These are phyloP conservation scores for Bemisia tabaci DNA, from an alignment of 1,140 invertebrate species.

Conservation along the genomic window DNA sequence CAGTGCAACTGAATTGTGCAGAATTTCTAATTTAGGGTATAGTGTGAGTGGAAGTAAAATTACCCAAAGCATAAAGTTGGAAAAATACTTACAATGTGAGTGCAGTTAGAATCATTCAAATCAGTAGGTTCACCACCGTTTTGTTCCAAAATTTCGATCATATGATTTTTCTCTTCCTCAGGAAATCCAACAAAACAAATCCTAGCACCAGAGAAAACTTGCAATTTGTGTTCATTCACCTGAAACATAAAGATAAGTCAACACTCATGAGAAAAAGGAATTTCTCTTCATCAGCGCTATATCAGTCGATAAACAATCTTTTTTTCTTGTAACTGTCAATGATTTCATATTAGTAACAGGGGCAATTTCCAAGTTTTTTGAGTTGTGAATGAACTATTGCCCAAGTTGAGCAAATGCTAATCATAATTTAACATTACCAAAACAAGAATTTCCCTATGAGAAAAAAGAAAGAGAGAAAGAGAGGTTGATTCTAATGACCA, in stretches of 20 bases:
- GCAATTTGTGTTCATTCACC: slow-evolving; percentile 52
- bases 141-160: slow-evolving; percentile 71
- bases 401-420: background rate
- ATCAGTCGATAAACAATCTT: background rate
- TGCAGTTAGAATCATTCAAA: slow-evolving; percentile 64
- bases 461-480: too few relatives aligned
- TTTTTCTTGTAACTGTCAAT: background rate
- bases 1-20: too few relatives aligned
- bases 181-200: slow-evolving; percentile 83
- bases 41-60: background rate
- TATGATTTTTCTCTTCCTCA: slow-evolving; percentile 74
- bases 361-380: too few relatives aligned
- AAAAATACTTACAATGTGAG: slow-evolving; percentile 68
- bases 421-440: too few relatives aligned
- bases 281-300: slow-evolving; percentile 21
- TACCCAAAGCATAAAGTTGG: slow-evolving; percentile 9
- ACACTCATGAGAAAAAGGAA: slow-evolving; percentile 17
- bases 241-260: slow-evolving; percentile 25
- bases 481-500: too few relatives aligned
- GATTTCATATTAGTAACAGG: too few relatives aligned
- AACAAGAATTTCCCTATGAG: too few relatives aligned
- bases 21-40: too few relatives aligned
- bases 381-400: background rate
- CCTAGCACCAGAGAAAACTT: slow-evolving; percentile 72
- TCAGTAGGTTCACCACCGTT: slow-evolving; percentile 67